Evolutionary conservation across 2,113 vertebrate species (phyloP).

Genomic region (Strigops habroptila): DNA sequence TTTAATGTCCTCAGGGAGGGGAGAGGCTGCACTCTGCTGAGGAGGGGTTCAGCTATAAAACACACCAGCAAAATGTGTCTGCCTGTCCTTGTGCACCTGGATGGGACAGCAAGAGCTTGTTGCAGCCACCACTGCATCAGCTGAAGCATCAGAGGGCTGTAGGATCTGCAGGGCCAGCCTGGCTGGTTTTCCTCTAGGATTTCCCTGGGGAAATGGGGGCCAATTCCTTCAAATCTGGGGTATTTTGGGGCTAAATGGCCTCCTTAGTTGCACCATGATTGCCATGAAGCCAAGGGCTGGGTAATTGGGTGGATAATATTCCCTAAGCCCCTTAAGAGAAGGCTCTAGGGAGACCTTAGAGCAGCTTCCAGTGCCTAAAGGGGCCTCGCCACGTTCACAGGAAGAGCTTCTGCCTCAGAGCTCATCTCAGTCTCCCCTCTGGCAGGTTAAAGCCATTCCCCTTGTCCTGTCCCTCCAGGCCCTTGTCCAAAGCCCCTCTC

Average conservation of each 20-base stretch:
- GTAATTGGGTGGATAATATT: neutral
- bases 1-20: no score
- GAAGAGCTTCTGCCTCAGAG: no score
- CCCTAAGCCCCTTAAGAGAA: neutral
- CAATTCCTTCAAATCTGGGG: neutral
- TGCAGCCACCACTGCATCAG: no score
- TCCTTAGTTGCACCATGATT: neutral
- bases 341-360: neutral
- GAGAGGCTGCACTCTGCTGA: rapidly evolving
- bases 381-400: no score
- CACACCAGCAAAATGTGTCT: neutral
- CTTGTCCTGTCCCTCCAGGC: no score
- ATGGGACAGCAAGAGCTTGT: neutral
- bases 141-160: neutral
- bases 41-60: neutral
- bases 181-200: neutral
- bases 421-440: no score
- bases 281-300: neutral
- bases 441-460: no score
- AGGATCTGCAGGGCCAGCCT: neutral
- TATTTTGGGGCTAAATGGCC: neutral
- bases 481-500: no score
- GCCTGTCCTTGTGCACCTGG: neutral
- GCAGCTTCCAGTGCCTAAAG: neutral
- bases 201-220: no score